phyloP scores from a whole-genome alignment of 2,113 vertebrate genomes.

The Raja brachyura region DNA sequence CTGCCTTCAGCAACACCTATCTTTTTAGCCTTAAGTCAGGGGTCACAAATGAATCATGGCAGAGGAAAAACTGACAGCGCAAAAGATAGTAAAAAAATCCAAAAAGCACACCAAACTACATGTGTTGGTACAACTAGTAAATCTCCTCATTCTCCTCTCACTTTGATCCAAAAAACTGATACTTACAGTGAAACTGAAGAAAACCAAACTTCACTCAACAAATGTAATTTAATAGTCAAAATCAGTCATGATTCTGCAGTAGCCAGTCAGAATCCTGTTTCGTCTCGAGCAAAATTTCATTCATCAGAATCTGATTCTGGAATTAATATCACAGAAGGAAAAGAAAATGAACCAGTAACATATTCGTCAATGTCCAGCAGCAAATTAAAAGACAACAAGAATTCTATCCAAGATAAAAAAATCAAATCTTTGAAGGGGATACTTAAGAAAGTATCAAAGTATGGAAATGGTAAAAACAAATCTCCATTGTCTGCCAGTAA shows the following conservation, averaged over 20 bases:
- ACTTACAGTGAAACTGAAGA: background rate
- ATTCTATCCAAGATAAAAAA: constrained; percentile 47
- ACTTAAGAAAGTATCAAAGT: constrained; percentile 74
- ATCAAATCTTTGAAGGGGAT: constrained; percentile 66
- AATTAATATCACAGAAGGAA: constrained; percentile 43
- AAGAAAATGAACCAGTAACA: constrained; percentile 43
- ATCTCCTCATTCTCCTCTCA: background rate
- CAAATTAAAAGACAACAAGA: constrained; percentile 42
- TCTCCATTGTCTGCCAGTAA: constrained; percentile 46
- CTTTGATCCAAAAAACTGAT: background rate
- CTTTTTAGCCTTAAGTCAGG: constrained; percentile 49
- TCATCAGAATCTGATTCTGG: constrained; percentile 33
- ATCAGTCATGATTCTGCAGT: constrained; percentile 40
- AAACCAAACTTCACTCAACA: background rate
- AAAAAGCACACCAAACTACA: background rate
- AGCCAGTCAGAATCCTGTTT: constrained; percentile 43
- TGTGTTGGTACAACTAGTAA: background rate
- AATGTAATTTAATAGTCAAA: background rate
- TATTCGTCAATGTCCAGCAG: constrained; percentile 41
- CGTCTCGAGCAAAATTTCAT: constrained; percentile 37
- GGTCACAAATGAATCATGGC: background rate
- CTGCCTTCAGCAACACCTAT: constrained; percentile 50
- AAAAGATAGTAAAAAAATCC: background rate
- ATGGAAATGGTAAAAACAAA: constrained; percentile 46
- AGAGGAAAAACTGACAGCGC: background rate